phyloP scores from a whole-genome alignment of 2,797 vertebrate genomes.

The Neoniphon sammara region DNA sequence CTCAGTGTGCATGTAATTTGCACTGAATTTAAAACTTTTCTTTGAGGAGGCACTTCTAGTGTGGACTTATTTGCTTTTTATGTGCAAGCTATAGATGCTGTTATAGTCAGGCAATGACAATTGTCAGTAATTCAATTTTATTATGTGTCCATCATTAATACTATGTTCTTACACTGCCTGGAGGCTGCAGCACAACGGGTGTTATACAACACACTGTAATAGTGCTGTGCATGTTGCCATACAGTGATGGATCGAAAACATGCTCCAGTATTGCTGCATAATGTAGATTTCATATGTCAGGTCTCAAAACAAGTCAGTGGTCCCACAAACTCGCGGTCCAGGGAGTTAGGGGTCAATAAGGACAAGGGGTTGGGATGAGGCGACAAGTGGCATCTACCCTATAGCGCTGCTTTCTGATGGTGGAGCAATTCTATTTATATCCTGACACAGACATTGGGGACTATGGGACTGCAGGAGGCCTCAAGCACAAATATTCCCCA shows the following conservation, averaged over 20 bases:
- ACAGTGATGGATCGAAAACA: constrained; percentile 7
- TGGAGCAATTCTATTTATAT: constrained; percentile 76
- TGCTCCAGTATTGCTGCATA: constrained; percentile 15
- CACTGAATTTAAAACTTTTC: neutral
- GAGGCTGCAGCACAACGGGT: neutral
- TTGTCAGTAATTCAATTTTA: neutral
- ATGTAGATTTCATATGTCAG: constrained; percentile 37
- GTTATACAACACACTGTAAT: neutral
- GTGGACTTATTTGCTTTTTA: neutral
- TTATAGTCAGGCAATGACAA: neutral
- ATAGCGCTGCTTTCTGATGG: constrained; percentile 63
- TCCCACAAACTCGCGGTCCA: neutral
- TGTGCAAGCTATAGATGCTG: constrained; percentile 20
- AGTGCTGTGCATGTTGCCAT: neutral
- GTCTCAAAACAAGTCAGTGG: constrained; percentile 28
- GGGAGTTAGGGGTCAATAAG: constrained; percentile 54
- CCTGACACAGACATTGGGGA: constrained; percentile 64
- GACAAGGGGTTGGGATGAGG: constrained; percentile 45
- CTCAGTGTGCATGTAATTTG: neutral
- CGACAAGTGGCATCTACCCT: constrained; percentile 49
- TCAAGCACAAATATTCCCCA: constrained; percentile 67
- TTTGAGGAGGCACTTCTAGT: neutral
- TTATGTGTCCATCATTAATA: neutral
- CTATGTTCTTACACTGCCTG: neutral
- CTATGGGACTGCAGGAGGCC: constrained; percentile 69